These are phyloP conservation scores for Prochilodus magdalenae DNA, from an alignment of 2,113 vertebrate species.

Conservation along the genomic window DNA sequence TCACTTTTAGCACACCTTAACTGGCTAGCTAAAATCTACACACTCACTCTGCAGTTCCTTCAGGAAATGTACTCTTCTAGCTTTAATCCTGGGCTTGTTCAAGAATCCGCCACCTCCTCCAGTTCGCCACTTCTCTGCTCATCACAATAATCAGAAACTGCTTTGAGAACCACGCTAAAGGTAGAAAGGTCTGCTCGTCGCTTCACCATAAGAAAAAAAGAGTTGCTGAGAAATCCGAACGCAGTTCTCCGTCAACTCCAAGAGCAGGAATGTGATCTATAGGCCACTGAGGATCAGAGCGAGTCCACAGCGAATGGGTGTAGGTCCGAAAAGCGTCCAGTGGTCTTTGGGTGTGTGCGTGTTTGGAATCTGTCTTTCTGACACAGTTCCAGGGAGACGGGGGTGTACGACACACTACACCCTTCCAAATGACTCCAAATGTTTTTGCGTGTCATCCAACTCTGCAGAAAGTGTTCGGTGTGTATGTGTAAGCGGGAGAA, in stretches of 20 bases:
- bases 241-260: not conserved
- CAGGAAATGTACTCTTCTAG: too few species aligned
- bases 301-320: constrained; percentile 13
- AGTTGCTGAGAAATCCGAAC: not conserved
- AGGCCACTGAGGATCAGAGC: not conserved
- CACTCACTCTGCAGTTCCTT: too few species aligned
- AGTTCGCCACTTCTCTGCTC: too few species aligned
- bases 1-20: too few species aligned
- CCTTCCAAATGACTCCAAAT: constrained; percentile 30
- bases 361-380: constrained; percentile 30
- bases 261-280: constrained; percentile 7
- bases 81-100: too few species aligned
- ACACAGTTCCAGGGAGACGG: constrained; percentile 7
- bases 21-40: too few species aligned
- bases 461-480: not conserved
- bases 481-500: constrained; percentile 16
- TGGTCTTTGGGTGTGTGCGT: constrained; percentile 11
- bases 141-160: too few species aligned
- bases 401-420: not conserved
- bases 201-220: not conserved
- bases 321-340: constrained; percentile 11
- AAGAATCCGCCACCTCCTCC: too few species aligned
- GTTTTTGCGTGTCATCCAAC: constrained; percentile 12
- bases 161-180: too few species aligned
- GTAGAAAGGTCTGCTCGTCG: too few species aligned